These are phyloP conservation scores for Carterocephalus palaemon DNA, from an alignment of 2,888 invertebrate species.

Conservation along the genomic window DNA sequence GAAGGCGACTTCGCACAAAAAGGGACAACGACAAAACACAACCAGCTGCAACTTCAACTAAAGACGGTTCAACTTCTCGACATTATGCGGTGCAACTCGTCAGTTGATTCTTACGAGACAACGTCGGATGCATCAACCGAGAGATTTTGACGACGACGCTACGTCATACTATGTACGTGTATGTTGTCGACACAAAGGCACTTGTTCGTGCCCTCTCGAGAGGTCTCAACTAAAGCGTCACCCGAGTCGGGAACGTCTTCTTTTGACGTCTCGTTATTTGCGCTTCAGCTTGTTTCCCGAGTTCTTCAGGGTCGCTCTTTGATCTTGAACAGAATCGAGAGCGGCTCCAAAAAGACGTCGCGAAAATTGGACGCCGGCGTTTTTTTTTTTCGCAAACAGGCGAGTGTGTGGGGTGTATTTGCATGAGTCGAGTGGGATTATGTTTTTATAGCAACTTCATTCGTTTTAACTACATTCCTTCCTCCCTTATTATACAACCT, in stretches of 20 bases:
- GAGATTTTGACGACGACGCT: slow-evolving; percentile 23
- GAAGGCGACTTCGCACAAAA: too few relatives aligned
- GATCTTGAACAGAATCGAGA: slow-evolving; percentile 20
- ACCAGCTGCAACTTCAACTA: too few relatives aligned
- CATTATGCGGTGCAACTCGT: too few relatives aligned
- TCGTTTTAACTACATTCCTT: too few relatives aligned
- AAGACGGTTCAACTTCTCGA: background rate
- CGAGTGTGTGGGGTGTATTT: slow-evolving; percentile 11
- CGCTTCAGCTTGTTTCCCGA: slow-evolving; percentile 25
- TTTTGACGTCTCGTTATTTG: slow-evolving; percentile 36
- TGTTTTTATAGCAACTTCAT: background rate
- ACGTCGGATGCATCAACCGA: slow-evolving; percentile 15
- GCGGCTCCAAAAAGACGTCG: slow-evolving; percentile 17
- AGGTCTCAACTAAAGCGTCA: slow-evolving; percentile 14
- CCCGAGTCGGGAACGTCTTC: slow-evolving; percentile 30
- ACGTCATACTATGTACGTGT: too few relatives aligned
- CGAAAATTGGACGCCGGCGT: slow-evolving; percentile 13
- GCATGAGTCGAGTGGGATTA: slow-evolving; percentile 2
- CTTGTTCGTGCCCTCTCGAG: slow-evolving; percentile 17
- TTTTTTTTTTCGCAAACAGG: slow-evolving; percentile 10
- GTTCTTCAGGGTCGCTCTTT: slow-evolving; percentile 26
- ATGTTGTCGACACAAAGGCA: slow-evolving; percentile 20
- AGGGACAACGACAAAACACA: too few relatives aligned
- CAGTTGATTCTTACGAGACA: slow-evolving; percentile 6
- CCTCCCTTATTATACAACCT: too few relatives aligned